Percentiles rank a stretch among this genome's conserved stretches.
phyloP scores from a whole-genome alignment of 2,113 vertebrate species.

The Jacana jacana region DNA sequence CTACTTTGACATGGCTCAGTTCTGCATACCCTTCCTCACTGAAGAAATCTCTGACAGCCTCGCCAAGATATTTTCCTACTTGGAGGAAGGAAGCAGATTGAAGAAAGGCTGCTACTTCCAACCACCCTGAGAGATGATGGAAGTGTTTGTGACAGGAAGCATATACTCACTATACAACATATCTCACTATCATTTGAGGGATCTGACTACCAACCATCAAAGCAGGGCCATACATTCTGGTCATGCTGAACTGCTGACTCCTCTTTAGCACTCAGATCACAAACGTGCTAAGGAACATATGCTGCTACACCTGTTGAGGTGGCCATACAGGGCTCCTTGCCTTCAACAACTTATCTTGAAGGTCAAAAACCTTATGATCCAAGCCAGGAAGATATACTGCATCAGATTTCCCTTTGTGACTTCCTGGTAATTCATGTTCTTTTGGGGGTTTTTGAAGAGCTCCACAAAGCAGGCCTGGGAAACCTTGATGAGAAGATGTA shows the following conservation, averaged over 20 bases:
- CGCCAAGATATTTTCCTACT: background rate
- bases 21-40: background rate
- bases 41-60: background rate
- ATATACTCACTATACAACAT: rapidly evolving
- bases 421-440: background rate
- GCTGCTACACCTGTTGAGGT: background rate
- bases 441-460: background rate
- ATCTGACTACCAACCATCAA: background rate
- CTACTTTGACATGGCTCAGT: background rate
- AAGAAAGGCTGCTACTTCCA: background rate
- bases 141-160: background rate
- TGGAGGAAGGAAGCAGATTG: background rate
- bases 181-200: background rate
- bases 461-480: background rate
- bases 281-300: background rate
- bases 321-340: background rate
- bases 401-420: background rate
- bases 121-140: background rate
- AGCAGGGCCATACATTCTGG: background rate
- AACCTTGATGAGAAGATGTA: background rate
- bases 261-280: background rate
- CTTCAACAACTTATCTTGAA: background rate
- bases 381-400: background rate
- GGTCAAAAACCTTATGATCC: background rate
- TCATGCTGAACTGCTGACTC: background rate